These are phyloP conservation scores for Taeniopygia guttata DNA, from an alignment of 2,797 vertebrate genomes.

Conservation along the genomic window DNA sequence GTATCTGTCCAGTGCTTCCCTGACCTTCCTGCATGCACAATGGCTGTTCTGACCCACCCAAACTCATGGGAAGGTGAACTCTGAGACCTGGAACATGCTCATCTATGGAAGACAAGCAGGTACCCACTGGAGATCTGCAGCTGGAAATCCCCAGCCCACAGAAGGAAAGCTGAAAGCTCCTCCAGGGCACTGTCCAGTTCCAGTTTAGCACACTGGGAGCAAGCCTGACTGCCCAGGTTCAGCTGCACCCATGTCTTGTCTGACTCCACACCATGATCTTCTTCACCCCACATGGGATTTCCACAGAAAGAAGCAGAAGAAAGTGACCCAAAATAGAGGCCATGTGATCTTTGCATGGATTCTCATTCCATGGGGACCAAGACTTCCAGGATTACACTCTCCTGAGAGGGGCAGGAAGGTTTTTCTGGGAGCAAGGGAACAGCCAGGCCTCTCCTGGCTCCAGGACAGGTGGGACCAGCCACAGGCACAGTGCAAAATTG, in stretches of 20 bases:
- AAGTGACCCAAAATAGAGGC: background rate
- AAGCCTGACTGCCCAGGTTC: background rate
- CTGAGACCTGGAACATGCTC: background rate
- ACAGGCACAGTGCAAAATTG: background rate
- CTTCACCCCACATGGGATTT: background rate
- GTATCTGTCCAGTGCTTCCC: background rate
- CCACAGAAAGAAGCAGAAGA: background rate
- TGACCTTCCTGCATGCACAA: background rate
- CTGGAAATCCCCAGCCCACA: background rate
- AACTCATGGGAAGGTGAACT: background rate
- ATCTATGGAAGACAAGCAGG: background rate
- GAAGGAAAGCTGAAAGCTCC: background rate
- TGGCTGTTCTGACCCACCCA: background rate
- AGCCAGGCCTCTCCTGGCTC: background rate
- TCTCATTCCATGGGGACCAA: background rate
- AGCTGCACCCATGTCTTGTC: background rate
- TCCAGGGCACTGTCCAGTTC: background rate
- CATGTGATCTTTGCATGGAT: rapidly evolving
- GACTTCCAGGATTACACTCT: background rate
- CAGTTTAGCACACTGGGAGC: background rate
- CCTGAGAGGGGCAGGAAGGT: background rate
- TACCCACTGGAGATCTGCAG: background rate
- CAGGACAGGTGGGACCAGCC: background rate
- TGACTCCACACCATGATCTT: background rate
- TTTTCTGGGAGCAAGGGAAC: background rate